Evolutionary conservation across 2,888 invertebrate species (phyloP).

Genomic region (Polylopha cassiicola): DNA sequence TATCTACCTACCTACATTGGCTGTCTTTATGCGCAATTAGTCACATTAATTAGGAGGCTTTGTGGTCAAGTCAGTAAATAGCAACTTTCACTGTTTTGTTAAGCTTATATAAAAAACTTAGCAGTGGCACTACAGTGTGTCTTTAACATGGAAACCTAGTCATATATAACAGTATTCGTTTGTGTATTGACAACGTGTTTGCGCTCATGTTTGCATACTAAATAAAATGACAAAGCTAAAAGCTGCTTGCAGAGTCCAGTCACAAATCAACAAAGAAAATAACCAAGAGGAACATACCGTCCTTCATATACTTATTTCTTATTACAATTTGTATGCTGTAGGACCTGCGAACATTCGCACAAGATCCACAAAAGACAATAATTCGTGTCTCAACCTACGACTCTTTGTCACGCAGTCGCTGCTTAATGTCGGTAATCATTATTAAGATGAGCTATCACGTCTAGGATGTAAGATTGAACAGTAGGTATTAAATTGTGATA

Average conservation of each 20-base stretch:
- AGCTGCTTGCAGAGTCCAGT: slow-evolving; percentile 12
- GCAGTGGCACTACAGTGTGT: too few relatives aligned
- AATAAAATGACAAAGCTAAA: slow-evolving; percentile 18
- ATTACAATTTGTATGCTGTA: slow-evolving; percentile 3
- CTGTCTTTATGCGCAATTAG: too few relatives aligned
- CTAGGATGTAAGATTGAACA: slow-evolving; percentile 8
- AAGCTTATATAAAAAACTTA: too few relatives aligned
- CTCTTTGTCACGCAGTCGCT: slow-evolving; percentile 11
- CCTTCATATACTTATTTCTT: slow-evolving; percentile 16
- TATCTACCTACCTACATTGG: too few relatives aligned
- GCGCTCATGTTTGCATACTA: slow-evolving; percentile 19
- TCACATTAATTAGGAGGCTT: too few relatives aligned
- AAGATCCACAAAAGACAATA: not conserved
- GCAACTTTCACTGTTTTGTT: slow-evolving; percentile 17
- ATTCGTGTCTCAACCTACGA: not conserved
- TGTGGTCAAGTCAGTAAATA: slow-evolving; percentile 18
- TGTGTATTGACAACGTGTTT: slow-evolving; percentile 19
- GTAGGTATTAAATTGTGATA: too few relatives aligned
- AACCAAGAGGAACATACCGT: too few relatives aligned
- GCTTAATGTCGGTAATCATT: slow-evolving; percentile 8
- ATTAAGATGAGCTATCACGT: slow-evolving; percentile 15
- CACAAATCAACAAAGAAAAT: slow-evolving; percentile 19
- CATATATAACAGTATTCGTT: slow-evolving; percentile 14
- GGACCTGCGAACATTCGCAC: slow-evolving; percentile 4
- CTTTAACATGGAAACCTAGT: too few relatives aligned